A percentile compares a stretch with the other conserved stretches of the same genome.
phyloP scores from a whole-genome alignment of 2,797 vertebrate species.

The Echiichthys vipera region DNA sequence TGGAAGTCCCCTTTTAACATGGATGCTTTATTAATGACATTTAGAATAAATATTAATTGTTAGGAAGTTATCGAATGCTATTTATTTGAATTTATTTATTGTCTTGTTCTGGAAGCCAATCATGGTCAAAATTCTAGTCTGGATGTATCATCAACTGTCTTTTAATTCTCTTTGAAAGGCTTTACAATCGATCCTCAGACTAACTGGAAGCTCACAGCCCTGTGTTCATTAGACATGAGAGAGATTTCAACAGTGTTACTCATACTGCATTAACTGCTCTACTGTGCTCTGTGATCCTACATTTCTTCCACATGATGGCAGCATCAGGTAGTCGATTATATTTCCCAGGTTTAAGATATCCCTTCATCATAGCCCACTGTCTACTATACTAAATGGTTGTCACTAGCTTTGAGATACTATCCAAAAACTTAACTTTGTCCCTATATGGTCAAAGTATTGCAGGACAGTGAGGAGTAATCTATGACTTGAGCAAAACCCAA shows the following conservation, averaged over 20 bases:
- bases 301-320: slow-evolving; percentile 62
- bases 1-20: background rate
- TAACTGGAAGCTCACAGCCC: background rate
- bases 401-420: background rate
- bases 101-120: background rate
- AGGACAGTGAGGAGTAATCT: background rate
- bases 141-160: background rate
- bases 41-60: background rate
- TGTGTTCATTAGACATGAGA: background rate
- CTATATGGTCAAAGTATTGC: background rate
- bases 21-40: background rate
- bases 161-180: background rate
- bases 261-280: background rate
- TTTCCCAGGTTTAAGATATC: background rate
- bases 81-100: background rate
- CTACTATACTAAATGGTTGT: background rate
- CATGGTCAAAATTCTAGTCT: too few species aligned
- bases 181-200: background rate
- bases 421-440: background rate
- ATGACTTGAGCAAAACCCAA: background rate
- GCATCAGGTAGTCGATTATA: slow-evolving; percentile 16
- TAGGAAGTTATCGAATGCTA: background rate
- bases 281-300: background rate
- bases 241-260: background rate
- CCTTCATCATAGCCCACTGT: too few species aligned